Evolutionary conservation across 2,113 vertebrate species (phyloP), one percentile per base, ranked within the genome.

Genomic region (Gallinago jamesoni): DNA sequence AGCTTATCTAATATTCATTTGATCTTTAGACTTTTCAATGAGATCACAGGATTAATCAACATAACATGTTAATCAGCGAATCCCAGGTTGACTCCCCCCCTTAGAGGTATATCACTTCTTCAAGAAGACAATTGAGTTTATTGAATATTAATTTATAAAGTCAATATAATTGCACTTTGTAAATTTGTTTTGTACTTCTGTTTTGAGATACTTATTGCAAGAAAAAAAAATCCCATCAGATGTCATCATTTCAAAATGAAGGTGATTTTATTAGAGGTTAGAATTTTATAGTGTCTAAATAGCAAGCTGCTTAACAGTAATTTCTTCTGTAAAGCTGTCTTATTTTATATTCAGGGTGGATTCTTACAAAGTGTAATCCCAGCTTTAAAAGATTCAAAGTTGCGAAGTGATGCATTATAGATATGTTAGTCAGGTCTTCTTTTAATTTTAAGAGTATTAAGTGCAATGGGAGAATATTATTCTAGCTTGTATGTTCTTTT

Each of bases 31-130:
- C 69, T 94, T 95, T 95, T 95, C 96, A 91, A 19, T 85, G 92
- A 88, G 84, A 91, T 97, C 90, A 93, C 96, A 93, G 92, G 79
- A 96, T 97, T 96, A 97, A 96, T 98, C 91, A 96, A 87, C 94
- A 90, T 89, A 95, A 84, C 96, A 64, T 87, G 55, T 95, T 98
- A 95, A 96, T 96, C 90, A 96, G 73, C 0, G 21, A 94, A 94
- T 97, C 85, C 80, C 70, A 62, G 43, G 94, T 89, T 96, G 91
- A 90, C 91, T 75, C 13, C 41, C 18, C 45, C 41, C 53, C 56
- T 93, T 76, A 89, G 79, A 93, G 80, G 56, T 87, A 82, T 50
- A 93, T 45, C 43, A 73, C 16, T 6, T 93, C 69, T 93, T 93
- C 73, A 86, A 66, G 67, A 78, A 91, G 97, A 94, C 83, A 94